Evolutionary conservation across 1,140 invertebrate species (phyloP).

Genomic region (Panagrolaimus sp.): DNA sequence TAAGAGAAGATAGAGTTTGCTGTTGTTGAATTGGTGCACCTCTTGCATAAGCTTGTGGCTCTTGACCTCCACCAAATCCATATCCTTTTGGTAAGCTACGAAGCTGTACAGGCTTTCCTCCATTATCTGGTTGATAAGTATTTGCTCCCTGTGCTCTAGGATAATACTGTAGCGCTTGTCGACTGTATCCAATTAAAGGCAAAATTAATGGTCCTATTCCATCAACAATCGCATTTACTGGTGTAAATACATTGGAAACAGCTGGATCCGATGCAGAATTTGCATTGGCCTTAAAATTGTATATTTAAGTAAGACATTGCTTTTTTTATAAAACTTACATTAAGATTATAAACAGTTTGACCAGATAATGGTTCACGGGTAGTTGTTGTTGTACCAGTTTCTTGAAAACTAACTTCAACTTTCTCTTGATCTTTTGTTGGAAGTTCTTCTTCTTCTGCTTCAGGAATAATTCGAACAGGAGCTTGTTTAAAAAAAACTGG

Average conservation of each 20-base stretch:
- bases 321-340: neutral
- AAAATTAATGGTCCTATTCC: neutral
- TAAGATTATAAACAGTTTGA: constrained; percentile 8
- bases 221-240: constrained; percentile 3
- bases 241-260: neutral
- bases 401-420: neutral
- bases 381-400: neutral
- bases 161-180: neutral
- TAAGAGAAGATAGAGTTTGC: no score
- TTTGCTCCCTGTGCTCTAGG: neutral
- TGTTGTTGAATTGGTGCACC: no score
- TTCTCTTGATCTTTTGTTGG: neutral
- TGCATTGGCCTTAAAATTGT: neutral
- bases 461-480: neutral
- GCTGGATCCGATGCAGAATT: constrained; percentile 3
- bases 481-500: no score
- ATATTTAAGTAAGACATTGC: no score
- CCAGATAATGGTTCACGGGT: neutral
- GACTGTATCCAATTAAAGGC: neutral
- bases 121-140: neutral
- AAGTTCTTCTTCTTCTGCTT: constrained; percentile 10
- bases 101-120: no score
- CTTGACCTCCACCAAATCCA: neutral
- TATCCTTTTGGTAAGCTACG: no score
- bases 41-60: neutral